Evolutionary conservation across 2,113 vertebrate genomes (phyloP).

Genomic region (Dipodomys merriami): DNA sequence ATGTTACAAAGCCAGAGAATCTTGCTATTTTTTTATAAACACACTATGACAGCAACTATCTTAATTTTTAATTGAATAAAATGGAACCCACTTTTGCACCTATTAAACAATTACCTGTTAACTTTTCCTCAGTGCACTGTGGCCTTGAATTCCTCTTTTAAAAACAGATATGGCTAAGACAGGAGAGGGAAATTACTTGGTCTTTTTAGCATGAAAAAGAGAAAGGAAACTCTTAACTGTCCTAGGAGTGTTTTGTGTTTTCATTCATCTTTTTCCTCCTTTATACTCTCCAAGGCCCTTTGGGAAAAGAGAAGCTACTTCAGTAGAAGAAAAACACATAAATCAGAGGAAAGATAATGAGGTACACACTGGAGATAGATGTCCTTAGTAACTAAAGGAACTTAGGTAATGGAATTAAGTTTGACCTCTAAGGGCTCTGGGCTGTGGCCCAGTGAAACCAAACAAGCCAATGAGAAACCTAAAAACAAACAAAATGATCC

Average conservation of each 20-base stretch:
- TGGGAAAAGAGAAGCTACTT: no score
- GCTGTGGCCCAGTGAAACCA: background rate
- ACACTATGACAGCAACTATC: background rate
- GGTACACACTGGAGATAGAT: rapidly evolving
- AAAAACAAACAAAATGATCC: background rate
- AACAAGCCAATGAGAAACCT: background rate
- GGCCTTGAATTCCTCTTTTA: background rate
- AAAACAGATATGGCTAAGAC: background rate
- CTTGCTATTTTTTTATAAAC: background rate
- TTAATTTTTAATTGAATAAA: slow-evolving; percentile 24
- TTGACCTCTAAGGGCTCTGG: background rate
- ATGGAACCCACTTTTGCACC: background rate
- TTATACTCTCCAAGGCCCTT: background rate
- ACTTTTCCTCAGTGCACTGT: background rate
- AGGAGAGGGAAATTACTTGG: background rate
- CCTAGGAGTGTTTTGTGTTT: background rate
- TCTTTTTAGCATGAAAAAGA: background rate
- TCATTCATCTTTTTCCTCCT: background rate
- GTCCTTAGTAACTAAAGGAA: background rate
- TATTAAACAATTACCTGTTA: background rate
- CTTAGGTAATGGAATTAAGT: background rate
- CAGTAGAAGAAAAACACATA: background rate
- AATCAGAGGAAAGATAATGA: background rate
- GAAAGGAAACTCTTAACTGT: background rate
- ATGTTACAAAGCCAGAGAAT: background rate